Conservation (phyloP, 64 coral and sea anemone genomes). For the Dendrophyllia cribrosa region DNA sequence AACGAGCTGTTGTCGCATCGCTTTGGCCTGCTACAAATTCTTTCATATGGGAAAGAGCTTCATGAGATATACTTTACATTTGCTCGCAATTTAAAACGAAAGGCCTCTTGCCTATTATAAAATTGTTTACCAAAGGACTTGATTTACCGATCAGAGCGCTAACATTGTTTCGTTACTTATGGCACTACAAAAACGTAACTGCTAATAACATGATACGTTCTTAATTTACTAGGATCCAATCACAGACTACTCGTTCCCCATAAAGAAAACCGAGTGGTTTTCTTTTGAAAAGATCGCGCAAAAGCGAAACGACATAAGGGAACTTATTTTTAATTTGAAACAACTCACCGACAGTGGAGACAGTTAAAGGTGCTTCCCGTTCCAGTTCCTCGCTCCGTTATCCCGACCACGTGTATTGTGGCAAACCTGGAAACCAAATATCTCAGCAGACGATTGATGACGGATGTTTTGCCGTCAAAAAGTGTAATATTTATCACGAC, state of each 20-base stretch:
- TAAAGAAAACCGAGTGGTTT: conserved; percentile 56
- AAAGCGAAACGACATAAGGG: conserved; percentile 51
- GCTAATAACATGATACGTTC: background rate
- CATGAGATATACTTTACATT: too few relatives aligned
- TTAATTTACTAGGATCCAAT: conserved; percentile 55
- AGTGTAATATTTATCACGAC: background rate
- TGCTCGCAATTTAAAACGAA: too few relatives aligned
- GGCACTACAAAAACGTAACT: too few relatives aligned
- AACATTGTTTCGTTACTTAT: too few relatives aligned
- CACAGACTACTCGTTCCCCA: conserved; percentile 49
- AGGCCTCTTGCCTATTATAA: too few relatives aligned
- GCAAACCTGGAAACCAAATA: background rate
- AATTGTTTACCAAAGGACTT: too few relatives aligned
- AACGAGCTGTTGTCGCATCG: too few relatives aligned
- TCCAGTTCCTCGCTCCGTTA: background rate
- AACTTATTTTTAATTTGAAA: conserved; percentile 53
- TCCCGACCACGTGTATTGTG: background rate
- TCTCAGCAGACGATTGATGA: background rate
- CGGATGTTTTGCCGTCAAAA: background rate
- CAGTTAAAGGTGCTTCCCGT: background rate
- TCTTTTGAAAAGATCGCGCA: background rate
- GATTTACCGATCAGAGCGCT: too few relatives aligned
- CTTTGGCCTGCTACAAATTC: too few relatives aligned
- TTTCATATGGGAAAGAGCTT: too few relatives aligned
- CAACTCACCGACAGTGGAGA: background rate